Base-by-base conservation (phyloP, 2,888 invertebrate genomes). In the Tricholauxania praeusta region DNA sequence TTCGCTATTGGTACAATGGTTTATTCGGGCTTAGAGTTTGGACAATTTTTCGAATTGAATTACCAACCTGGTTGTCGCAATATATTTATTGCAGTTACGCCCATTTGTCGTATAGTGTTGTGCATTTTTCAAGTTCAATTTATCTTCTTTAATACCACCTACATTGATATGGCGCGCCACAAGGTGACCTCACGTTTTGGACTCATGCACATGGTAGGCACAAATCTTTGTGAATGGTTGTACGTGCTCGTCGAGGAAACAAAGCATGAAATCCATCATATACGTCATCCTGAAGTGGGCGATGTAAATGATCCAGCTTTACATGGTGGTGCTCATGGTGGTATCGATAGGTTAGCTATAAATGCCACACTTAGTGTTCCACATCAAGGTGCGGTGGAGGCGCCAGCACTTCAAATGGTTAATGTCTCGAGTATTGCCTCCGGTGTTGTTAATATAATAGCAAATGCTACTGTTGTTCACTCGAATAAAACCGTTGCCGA, bases 111-210 rank as follows among this genome's bases (percentile, higher is more conserved):
- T 70, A 93, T 96, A 90, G 87, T 93, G 17, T 91, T 97, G 80
- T 96, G 96, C 72, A 92, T 97, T 75, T 91, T 93, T 60, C 97
- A 97, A 88, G 94, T 97, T 89, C 96, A 97, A 86, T 97, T 97
- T 86, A 95, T 97, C 80, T 97, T 97, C 85, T 90, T 97, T 55
- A 96, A 96, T 82, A 94, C 95, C 78, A 95, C 95, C 87, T 90
- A 91, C 83, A 88, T 92, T 81, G 90, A 91, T 76, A 89, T 93
- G 80, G 91, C 91, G 22, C 89, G 89, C 62, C 91, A 92, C 82
- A 92, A 92, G 82, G 90, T 92, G 62, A 89, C 95, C 67, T 94
- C 96, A 22, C 90, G 96, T 78, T 95, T 97, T 80, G 97, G 97
- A 10, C 90, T 97, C 57, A 97, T 97, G 96, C 97, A 98, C 84